These are phyloP conservation scores for Uria lomvia DNA, from an alignment of 2,113 vertebrate genomes.

Conservation along the genomic window DNA sequence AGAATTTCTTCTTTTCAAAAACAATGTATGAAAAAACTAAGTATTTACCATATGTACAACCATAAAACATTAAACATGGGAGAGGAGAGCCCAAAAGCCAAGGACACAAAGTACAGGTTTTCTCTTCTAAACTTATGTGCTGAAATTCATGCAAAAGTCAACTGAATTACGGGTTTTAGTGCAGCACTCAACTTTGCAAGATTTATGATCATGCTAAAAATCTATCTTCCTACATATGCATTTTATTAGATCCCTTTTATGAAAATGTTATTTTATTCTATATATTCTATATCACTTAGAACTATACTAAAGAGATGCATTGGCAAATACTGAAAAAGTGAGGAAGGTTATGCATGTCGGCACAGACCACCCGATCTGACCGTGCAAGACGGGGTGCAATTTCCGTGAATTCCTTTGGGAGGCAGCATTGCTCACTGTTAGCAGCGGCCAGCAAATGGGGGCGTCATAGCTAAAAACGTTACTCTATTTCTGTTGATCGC, in stretches of 20 bases:
- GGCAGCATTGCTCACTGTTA: constrained; percentile 62
- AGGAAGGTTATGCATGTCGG: accelerated
- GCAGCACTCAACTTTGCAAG: neutral
- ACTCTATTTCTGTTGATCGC: neutral
- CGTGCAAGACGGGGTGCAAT: neutral
- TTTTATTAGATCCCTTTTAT: neutral
- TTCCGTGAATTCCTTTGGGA: constrained; percentile 29
- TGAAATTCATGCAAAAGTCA: neutral
- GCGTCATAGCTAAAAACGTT: neutral
- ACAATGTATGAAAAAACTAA: neutral
- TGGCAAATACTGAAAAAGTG: neutral
- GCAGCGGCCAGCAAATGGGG: neutral
- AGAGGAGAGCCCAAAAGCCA: neutral
- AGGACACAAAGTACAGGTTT: neutral
- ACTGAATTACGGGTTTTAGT: accelerated
- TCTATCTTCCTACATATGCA: neutral
- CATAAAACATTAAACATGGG: neutral
- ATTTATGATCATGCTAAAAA: neutral
- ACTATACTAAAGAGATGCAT: neutral
- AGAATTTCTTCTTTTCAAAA: neutral
- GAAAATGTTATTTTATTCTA: neutral
- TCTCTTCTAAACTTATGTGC: neutral
- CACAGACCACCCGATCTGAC: neutral
- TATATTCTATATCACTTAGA: neutral
- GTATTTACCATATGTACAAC: neutral